phyloP scores from a whole-genome alignment of 2,888 invertebrate species.

The Chrysomela aeneicollis region DNA sequence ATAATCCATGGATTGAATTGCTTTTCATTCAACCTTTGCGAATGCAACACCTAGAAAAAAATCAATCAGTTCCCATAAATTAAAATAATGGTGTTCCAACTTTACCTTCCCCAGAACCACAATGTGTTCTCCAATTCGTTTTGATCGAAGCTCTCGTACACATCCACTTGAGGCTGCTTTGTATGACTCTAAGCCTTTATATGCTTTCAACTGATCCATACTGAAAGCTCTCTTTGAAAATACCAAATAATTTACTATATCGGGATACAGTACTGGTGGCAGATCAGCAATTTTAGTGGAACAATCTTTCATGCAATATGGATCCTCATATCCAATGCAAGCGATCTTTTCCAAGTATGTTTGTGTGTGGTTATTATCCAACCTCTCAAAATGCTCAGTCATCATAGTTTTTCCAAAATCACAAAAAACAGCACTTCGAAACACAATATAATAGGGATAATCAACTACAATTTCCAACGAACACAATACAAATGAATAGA shows the following conservation, averaged over 20 bases:
- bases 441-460: too few species aligned
- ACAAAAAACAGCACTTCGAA: too few species aligned
- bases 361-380: too few species aligned
- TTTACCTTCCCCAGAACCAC: slow-evolving; percentile 11
- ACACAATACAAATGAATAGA: too few species aligned
- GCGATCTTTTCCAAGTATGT: too few species aligned
- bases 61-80: not conserved
- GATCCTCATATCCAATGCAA: too few species aligned
- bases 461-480: too few species aligned
- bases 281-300: not conserved
- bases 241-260: not conserved
- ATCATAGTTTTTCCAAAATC: too few species aligned
- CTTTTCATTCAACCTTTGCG: not conserved
- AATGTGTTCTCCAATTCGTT: slow-evolving; percentile 4
- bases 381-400: too few species aligned
- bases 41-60: not conserved
- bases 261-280: not conserved
- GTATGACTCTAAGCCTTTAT: slow-evolving; percentile 8
- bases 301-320: slow-evolving; percentile 9
- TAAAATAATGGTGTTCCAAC: too few species aligned
- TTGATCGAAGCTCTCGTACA: not conserved
- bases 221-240: slow-evolving; percentile 4
- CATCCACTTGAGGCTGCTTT: slow-evolving; percentile 5
- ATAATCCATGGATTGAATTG: slow-evolving; percentile 1
- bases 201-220: too few species aligned